Percentiles rank a stretch among this genome's conserved stretches.
Conservation (phyloP, 2,113 vertebrate species). For the Pithys albifrons region DNA sequence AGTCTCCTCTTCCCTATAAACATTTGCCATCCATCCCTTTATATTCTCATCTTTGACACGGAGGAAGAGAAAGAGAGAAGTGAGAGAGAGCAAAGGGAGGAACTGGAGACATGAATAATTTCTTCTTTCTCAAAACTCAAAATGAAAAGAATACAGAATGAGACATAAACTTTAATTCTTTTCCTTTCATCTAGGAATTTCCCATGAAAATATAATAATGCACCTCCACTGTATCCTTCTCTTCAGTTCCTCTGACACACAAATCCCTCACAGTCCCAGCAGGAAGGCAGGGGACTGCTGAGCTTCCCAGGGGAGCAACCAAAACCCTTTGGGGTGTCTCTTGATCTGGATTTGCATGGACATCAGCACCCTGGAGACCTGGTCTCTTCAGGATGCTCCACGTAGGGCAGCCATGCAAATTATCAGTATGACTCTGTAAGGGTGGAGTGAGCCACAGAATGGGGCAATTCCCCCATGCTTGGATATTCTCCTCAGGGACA, state of each 20-base stretch:
- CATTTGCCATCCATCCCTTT: constrained; percentile 16
- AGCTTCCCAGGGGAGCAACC: background rate
- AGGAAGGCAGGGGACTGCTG: background rate
- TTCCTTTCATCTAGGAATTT: constrained; percentile 26
- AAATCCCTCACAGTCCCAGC: background rate
- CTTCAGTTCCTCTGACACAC: fast-evolving
- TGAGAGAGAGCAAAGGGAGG: background rate
- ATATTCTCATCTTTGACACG: background rate
- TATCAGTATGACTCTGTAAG: background rate
- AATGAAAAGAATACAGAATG: constrained; percentile 46
- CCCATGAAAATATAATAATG: background rate
- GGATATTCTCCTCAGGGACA: background rate
- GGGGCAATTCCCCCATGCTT: background rate
- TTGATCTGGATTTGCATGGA: background rate
- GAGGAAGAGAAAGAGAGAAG: background rate
- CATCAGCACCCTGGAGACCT: background rate
- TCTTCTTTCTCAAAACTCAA: constrained; percentile 11
- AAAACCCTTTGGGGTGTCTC: background rate
- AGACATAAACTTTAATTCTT: background rate
- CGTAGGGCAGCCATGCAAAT: background rate
- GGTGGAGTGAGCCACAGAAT: background rate
- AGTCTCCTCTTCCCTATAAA: constrained; percentile 1
- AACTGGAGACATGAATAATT: constrained; percentile 42
- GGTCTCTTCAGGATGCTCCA: background rate
- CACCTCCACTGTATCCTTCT: background rate